Base-by-base conservation (phyloP, 2,888 invertebrate genomes). In the Oxytorus armatus region DNA sequence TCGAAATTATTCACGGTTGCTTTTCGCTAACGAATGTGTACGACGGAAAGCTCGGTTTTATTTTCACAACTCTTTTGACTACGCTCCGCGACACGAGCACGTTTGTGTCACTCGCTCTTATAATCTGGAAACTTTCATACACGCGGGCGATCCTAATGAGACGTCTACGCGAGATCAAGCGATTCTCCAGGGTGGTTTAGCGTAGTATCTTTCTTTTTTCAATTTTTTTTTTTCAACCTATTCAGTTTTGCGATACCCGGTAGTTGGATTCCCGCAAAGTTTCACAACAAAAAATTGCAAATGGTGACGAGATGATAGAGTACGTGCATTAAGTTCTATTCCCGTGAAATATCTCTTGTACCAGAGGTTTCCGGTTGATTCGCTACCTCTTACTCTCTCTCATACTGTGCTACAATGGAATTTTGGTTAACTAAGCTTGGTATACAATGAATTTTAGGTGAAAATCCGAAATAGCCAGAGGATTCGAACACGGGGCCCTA, bases 141-240 rank as follows among this genome's bases (percentile, higher is more conserved):
- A 49, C 76, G 61, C 39, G 23, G 29, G n/a, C 39, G 49, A 59
- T 57, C 65, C 55, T 65, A 55, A 77, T 57, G 42, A 72, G 65
- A 44, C 33, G 23, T 18, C 69, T 55, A 23, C 63, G 18, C 59
- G 51, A 65, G 77, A 61, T 55, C 63, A 14, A 70, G 29, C 57
- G 25, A 75, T 59, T 39, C 47, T 33, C n/a, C 33, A n/a, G 33
- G 23, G 44, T 44, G 36, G 16, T 16, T 14, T 14, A 51, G 7
- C 5, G 36, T 33, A 11, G 47, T 14, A 16, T 16, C 7, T 51
- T 11, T 25, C 10, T 16, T 51, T 14, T 11, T 63, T 59, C n/a
- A 3, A n/a, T 21, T 59, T 23, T 51, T 36, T 29, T 23, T 33
- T 1, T 7, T 33, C 3, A 33, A 18, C 11, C n/a, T 14, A 2